phyloP scores from a whole-genome alignment of 2,797 vertebrate species.

The Scolopax rusticola region DNA sequence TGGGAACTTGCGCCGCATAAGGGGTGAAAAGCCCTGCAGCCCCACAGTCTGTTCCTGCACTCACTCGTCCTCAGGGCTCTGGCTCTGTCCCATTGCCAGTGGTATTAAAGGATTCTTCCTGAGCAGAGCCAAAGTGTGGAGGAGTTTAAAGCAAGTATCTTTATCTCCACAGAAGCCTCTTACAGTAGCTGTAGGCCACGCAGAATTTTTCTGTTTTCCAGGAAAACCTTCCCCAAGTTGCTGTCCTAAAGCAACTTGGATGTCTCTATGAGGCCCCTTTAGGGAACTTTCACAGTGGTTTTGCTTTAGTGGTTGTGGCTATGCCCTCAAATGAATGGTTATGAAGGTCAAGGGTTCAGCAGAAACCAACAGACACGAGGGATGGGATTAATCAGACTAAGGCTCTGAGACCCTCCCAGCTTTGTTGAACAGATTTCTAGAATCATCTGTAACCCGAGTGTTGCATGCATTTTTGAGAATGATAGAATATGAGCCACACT shows the following conservation, averaged over 20 bases:
- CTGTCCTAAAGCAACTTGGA: not conserved
- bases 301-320: slow-evolving; percentile 50
- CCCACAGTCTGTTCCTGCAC: not conserved
- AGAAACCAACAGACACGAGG: not conserved
- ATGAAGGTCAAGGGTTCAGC: slow-evolving; percentile 19
- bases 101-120: not conserved
- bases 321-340: slow-evolving; percentile 52
- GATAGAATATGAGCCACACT: not conserved
- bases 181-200: not conserved
- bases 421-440: not conserved
- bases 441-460: not conserved
- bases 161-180: not conserved
- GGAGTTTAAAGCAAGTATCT: not conserved
- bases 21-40: not conserved
- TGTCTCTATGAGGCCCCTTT: not conserved
- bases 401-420: not conserved
- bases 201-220: slow-evolving; percentile 2
- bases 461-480: not conserved
- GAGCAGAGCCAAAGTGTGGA: not conserved
- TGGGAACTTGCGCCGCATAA: not conserved
- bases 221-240: not conserved
- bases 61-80: not conserved
- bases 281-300: not conserved
- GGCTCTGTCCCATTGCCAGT: not conserved
- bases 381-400: not conserved